Evolutionary conservation across 1,140 invertebrate species (phyloP).

Genomic region (Monochamus saltuarius): DNA sequence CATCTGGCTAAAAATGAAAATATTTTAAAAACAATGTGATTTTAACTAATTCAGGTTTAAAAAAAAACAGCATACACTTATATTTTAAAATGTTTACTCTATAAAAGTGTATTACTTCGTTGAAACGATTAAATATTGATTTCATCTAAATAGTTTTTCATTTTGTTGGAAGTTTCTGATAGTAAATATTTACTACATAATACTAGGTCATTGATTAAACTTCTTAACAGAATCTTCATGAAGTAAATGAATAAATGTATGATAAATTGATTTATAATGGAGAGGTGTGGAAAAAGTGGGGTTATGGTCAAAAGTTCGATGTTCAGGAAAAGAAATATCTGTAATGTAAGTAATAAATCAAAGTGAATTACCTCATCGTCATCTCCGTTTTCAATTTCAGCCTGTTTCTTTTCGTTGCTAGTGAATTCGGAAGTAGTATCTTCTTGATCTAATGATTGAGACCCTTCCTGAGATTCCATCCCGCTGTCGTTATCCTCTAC

Average conservation of each 20-base stretch:
- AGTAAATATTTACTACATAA: slow-evolving; percentile 1
- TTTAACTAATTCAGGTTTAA: not conserved
- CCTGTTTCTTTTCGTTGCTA: slow-evolving; percentile 37
- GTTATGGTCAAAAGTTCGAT: no score
- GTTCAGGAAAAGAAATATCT: no score
- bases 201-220: no score
- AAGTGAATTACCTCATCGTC: slow-evolving; percentile 47
- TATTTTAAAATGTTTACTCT: no score
- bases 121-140: no score
- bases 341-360: no score
- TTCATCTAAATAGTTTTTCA: not conserved
- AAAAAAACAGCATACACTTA: no score
- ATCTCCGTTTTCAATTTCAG: slow-evolving; percentile 40
- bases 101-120: no score
- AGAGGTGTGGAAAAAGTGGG: no score
- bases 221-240: not conserved
- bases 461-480: slow-evolving; percentile 50
- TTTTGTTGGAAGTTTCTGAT: slow-evolving; percentile 21
- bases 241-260: not conserved
- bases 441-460: slow-evolving; percentile 34
- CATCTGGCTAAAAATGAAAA: slow-evolving; percentile 63
- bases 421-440: slow-evolving; percentile 29
- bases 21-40: no score
- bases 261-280: not conserved
- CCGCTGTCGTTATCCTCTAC: slow-evolving; percentile 51